A percentile compares a stretch with the other conserved stretches of the same genome.
Evolutionary conservation across 2,113 vertebrate species (phyloP).

Genomic region (Noturus placidus): DNA sequence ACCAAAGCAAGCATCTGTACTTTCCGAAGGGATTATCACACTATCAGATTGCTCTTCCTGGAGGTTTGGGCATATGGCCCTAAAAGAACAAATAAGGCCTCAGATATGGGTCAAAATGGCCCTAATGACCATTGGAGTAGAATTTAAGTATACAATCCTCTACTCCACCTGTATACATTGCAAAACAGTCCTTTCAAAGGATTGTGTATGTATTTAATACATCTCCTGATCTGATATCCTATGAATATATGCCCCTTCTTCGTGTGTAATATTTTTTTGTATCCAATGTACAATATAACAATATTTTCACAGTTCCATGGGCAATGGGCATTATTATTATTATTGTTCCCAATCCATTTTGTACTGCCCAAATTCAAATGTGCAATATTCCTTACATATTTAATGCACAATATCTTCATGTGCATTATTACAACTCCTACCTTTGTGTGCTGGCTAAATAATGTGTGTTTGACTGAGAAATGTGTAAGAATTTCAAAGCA

Average conservation of each 20-base stretch:
- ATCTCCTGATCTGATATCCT: not conserved
- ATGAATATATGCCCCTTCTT: not conserved
- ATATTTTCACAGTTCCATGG: not conserved
- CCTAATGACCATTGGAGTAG: not conserved
- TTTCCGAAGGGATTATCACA: not conserved
- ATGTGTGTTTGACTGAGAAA: not conserved
- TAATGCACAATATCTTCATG: conserved; percentile 1
- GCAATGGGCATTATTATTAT: not conserved
- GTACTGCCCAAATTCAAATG: not conserved
- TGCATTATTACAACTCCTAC: not conserved
- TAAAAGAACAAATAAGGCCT: not conserved
- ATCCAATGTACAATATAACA: not conserved
- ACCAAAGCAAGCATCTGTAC: not conserved
- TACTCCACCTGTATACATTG: not conserved
- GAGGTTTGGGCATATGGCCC: not conserved
- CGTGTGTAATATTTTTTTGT: not conserved
- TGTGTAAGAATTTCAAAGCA: not conserved
- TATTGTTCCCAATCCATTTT: not conserved
- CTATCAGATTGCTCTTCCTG: not conserved
- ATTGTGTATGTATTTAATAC: not conserved
- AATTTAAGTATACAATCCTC: not conserved
- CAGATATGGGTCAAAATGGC: not conserved
- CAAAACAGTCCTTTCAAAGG: not conserved
- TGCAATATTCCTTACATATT: not conserved
- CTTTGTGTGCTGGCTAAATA: not conserved